Evolutionary conservation across 2,888 invertebrate genomes (phyloP).

Genomic region (Agrilus cyanescens): DNA sequence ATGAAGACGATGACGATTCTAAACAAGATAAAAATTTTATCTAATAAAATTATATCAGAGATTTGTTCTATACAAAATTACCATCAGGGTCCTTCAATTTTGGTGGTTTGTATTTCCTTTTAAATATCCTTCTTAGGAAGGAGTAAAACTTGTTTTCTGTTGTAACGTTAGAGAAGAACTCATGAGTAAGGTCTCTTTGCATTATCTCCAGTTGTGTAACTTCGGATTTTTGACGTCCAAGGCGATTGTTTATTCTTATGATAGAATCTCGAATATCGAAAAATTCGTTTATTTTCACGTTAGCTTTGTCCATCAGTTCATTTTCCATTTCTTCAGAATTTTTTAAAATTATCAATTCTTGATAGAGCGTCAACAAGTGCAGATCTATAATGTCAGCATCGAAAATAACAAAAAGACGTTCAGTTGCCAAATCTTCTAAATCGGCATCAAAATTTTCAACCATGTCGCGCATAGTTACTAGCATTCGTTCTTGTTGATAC

Average conservation of each 20-base stretch:
- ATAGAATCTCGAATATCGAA: constrained; percentile 43
- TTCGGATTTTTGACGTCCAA: constrained; percentile 38
- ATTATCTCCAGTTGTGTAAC: constrained; percentile 37
- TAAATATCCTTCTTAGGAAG: constrained; percentile 69
- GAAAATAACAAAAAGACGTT: constrained; percentile 47
- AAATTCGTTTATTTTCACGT: constrained; percentile 27
- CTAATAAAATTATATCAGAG: neutral
- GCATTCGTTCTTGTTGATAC: constrained; percentile 53
- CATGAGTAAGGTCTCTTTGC: constrained; percentile 38
- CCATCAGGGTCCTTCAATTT: constrained; percentile 45
- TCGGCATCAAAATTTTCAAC: constrained; percentile 56
- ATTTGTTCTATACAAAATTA: constrained; percentile 14
- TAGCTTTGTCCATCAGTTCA: constrained; percentile 38
- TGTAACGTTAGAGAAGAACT: constrained; percentile 44
- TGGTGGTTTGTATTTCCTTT: constrained; percentile 66
- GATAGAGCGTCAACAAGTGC: constrained; percentile 53
- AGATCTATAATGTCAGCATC: constrained; percentile 47
- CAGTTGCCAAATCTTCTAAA: constrained; percentile 42
- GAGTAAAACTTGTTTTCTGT: constrained; percentile 65
- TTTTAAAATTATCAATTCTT: constrained; percentile 62
- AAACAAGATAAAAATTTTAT: constrained; percentile 30
- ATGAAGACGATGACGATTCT: constrained; percentile 28
- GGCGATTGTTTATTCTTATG: constrained; percentile 38
- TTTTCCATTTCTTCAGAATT: constrained; percentile 62
- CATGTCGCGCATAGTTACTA: constrained; percentile 44